Percentiles rank a stretch among this genome's conserved stretches.
Evolutionary conservation across 2,888 invertebrate species (phyloP).

Genomic region (Reticulitermes lucifugus): DNA sequence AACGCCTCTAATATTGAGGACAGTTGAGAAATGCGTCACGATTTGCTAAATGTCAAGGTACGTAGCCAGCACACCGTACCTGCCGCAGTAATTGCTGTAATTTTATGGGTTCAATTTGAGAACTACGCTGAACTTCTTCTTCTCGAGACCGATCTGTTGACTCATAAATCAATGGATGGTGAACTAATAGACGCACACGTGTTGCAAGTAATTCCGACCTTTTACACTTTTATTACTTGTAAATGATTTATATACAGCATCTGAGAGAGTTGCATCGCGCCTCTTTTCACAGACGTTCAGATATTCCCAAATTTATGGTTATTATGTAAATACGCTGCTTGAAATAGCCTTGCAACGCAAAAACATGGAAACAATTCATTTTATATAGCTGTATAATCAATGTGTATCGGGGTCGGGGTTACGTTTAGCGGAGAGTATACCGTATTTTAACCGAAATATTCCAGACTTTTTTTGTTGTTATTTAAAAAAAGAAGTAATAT

Average conservation of each 20-base stretch:
- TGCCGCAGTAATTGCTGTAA: neutral
- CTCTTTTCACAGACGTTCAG: too few species aligned
- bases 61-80: neutral
- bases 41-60: slow-evolving; percentile 15
- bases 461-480: too few species aligned
- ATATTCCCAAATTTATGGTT: too few species aligned
- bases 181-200: neutral
- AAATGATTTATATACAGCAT: neutral
- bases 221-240: neutral
- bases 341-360: too few species aligned
- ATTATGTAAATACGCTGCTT: too few species aligned
- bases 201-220: neutral
- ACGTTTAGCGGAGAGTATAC: too few species aligned
- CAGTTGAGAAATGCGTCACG: slow-evolving; percentile 1
- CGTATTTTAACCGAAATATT: too few species aligned
- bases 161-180: neutral
- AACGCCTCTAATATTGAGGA: slow-evolving; percentile 6
- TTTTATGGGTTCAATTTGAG: neutral
- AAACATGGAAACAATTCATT: too few species aligned
- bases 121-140: neutral
- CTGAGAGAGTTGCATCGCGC: neutral
- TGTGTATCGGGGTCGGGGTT: too few species aligned
- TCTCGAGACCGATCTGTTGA: neutral
- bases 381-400: too few species aligned
- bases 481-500: too few species aligned